Evolutionary conservation across 2,888 invertebrate species (phyloP).

Genomic region (Monoplex corrugatus): DNA sequence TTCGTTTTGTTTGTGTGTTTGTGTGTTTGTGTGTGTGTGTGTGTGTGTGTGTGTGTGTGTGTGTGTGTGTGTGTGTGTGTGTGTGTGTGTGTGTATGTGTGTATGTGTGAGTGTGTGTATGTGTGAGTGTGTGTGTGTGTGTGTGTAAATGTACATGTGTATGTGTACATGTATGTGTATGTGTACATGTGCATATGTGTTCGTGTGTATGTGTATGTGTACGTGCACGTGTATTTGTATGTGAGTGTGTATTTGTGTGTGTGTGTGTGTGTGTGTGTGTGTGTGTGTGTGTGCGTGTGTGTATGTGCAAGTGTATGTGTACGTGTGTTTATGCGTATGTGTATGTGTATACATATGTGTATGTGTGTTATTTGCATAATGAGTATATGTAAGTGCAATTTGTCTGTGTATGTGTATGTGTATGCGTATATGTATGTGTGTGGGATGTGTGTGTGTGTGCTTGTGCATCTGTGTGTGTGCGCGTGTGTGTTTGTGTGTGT

Average conservation of each 20-base stretch:
- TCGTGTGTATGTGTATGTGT: conserved; percentile 18
- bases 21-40: neutral
- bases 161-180: neutral
- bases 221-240: neutral
- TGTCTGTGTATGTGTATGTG: no score
- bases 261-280: conserved; percentile 7
- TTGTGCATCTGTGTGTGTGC: no score
- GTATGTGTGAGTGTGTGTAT: neutral
- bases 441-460: no score
- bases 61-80: conserved; percentile 28
- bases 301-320: neutral
- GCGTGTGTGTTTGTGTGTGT: no score
- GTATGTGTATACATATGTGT: no score
- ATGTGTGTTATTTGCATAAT: no score
- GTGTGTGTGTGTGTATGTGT: conserved; percentile 28
- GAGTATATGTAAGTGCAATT: no score
- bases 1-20: neutral
- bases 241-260: conserved; percentile 21
- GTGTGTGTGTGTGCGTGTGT: neutral
- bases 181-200: conserved; percentile 14
- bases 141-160: neutral
- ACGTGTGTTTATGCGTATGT: no score
- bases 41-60: conserved; percentile 27
- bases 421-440: neutral
- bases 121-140: conserved; percentile 15